A percentile compares a stretch with the other conserved stretches of the same genome.
Conservation (phyloP, 2,888 invertebrate genomes). For the Harpalus rubripes region DNA sequence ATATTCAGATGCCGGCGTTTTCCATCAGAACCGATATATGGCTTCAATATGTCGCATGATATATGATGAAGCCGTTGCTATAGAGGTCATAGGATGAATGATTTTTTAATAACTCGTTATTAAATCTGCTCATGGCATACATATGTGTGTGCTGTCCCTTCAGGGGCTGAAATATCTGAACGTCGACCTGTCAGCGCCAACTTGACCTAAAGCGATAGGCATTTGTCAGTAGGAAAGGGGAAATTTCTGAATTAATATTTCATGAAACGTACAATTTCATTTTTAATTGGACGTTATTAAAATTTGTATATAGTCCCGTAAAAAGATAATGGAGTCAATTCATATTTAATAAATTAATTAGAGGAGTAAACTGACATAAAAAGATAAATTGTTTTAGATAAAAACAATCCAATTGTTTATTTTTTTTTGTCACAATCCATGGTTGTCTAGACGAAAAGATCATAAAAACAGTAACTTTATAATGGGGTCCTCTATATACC, state of each 20-base stretch:
- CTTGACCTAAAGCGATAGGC: conserved; percentile 9
- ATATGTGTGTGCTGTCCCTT: conserved; percentile 18
- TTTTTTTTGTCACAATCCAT: too few relatives aligned
- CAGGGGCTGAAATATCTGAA: conserved; percentile 35
- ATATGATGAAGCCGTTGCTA: conserved; percentile 43
- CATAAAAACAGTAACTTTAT: too few relatives aligned
- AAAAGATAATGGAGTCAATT: background rate
- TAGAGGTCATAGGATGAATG: conserved; percentile 53
- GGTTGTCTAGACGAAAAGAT: too few relatives aligned
- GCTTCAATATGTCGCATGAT: conserved; percentile 66
- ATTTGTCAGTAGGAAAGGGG: conserved; percentile 19
- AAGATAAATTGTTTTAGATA: too few relatives aligned
- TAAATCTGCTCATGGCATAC: conserved; percentile 56
- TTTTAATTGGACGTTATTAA: conserved; percentile 1
- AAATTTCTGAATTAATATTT: background rate
- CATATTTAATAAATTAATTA: too few relatives aligned
- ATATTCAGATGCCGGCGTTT: conserved; percentile 50
- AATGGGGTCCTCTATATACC: too few relatives aligned
- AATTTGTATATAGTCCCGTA: background rate
- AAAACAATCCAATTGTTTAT: too few relatives aligned
- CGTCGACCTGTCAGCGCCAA: conserved; percentile 38
- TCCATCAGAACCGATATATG: conserved; percentile 65
- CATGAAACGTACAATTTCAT: background rate
- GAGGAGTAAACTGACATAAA: too few relatives aligned
- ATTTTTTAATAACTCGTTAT: conserved; percentile 64